These are phyloP conservation scores for Tragelaphus eurycerus DNA, from an alignment of 2,797 vertebrate genomes.

Conservation along the genomic window DNA sequence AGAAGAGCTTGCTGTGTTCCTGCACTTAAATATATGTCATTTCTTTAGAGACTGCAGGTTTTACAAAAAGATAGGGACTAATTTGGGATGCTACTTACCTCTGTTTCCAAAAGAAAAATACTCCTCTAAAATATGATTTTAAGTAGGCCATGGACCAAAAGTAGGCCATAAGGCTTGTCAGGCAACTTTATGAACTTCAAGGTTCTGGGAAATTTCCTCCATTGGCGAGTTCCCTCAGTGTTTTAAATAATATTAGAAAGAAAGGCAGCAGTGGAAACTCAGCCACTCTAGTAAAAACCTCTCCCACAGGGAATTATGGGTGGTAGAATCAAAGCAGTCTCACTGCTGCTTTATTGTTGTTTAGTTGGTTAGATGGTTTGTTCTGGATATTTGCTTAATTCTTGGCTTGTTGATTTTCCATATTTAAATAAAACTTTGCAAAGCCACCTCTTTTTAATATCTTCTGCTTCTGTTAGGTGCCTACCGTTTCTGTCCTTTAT, in stretches of 20 bases:
- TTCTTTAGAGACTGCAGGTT: constrained; percentile 52
- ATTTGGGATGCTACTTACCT: constrained; percentile 55
- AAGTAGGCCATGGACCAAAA: constrained; percentile 57
- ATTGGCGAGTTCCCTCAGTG: background rate
- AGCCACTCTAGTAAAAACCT: background rate
- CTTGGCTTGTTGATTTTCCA: constrained; percentile 29
- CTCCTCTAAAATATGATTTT: constrained; percentile 49
- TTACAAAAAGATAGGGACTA: constrained; percentile 49
- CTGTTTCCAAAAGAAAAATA: constrained; percentile 47
- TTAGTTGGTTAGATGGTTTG: background rate
- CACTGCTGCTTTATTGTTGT: background rate
- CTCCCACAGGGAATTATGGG: background rate
- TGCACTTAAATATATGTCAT: constrained; percentile 58
- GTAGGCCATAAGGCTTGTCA: constrained; percentile 42
- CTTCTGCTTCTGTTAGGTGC: too few species aligned
- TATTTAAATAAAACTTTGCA: background rate
- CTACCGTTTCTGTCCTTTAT: too few species aligned
- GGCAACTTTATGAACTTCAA: constrained; percentile 41
- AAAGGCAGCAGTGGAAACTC: constrained; percentile 23
- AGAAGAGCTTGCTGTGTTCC: constrained; percentile 44
- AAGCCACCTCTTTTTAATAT: background rate
- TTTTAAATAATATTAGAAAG: constrained; percentile 39
- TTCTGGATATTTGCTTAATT: background rate
- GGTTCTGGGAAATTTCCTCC: constrained; percentile 49
- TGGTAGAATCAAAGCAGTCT: background rate